Evolutionary conservation across 2,113 vertebrate species (phyloP).

Genomic region (Talpa occidentalis): DNA sequence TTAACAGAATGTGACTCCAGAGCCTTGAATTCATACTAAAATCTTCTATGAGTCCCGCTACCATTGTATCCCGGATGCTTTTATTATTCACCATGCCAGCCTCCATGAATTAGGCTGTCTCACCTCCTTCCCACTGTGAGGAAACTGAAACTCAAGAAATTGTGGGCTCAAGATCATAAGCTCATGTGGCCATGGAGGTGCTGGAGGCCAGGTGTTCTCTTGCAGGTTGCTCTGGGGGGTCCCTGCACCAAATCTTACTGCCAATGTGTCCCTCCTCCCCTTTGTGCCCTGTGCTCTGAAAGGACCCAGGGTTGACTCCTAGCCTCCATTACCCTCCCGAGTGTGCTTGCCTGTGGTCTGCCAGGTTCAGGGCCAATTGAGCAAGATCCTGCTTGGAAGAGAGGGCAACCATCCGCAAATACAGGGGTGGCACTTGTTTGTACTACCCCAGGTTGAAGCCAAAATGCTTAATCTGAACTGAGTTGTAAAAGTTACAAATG

Average conservation of each 20-base stretch:
- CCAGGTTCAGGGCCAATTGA: constrained; percentile 1
- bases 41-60: no score
- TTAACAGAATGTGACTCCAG: no score
- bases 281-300: neutral
- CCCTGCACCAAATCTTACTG: no score
- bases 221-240: neutral
- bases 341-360: neutral
- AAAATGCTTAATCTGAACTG: neutral
- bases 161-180: neutral
- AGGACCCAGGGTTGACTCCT: neutral
- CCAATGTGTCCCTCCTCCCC: no score
- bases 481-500: neutral
- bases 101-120: neutral
- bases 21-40: no score
- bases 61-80: neutral
- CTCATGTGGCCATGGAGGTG: fast-evolving
- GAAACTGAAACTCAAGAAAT: neutral
- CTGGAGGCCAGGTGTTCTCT: neutral
- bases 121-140: neutral
- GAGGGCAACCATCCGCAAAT: no score
- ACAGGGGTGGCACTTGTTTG: constrained; percentile 32
- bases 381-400: constrained; percentile 8
- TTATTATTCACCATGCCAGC: neutral
- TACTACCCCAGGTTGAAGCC: constrained; percentile 6
- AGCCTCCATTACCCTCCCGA: neutral